phyloP scores from a whole-genome alignment of 1,140 invertebrate genomes.

The Druon quercuslanigerum region DNA sequence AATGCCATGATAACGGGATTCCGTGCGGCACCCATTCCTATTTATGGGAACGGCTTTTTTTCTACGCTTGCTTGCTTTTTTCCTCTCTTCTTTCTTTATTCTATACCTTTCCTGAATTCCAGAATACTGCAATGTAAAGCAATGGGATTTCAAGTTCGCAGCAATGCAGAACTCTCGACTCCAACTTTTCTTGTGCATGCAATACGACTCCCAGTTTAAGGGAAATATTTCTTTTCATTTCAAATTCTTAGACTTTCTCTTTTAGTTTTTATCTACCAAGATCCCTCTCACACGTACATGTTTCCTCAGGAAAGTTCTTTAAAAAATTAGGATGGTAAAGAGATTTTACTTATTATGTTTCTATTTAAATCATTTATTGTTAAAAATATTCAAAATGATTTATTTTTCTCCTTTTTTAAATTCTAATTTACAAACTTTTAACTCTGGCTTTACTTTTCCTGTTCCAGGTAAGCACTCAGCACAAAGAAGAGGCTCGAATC shows the following conservation, averaged over 20 bases:
- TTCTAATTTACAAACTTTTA: neutral
- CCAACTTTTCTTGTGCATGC: slow-evolving; percentile 15
- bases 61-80: neutral
- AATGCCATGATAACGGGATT: slow-evolving; percentile 44
- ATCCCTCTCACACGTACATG: neutral
- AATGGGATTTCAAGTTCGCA: slow-evolving; percentile 39
- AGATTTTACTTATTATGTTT: neutral
- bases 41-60: slow-evolving; percentile 37
- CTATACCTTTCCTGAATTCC: neutral
- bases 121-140: slow-evolving; percentile 30
- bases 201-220: slow-evolving; percentile 2
- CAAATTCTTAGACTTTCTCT: slow-evolving; percentile 1
- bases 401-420: no score
- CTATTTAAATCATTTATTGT: no score
- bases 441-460: slow-evolving; percentile 13
- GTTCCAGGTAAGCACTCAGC: slow-evolving; percentile 32
- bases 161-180: neutral
- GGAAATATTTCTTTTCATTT: slow-evolving; percentile 36
- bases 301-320: neutral
- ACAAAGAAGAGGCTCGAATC: neutral
- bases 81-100: neutral
- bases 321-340: neutral
- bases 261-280: neutral
- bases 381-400: no score
- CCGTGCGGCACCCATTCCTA: slow-evolving; percentile 38